A percentile compares a stretch with the other conserved stretches of the same genome.
Evolutionary conservation across 2,888 invertebrate genomes (phyloP).

Genomic region (Alloplasta piceator): DNA sequence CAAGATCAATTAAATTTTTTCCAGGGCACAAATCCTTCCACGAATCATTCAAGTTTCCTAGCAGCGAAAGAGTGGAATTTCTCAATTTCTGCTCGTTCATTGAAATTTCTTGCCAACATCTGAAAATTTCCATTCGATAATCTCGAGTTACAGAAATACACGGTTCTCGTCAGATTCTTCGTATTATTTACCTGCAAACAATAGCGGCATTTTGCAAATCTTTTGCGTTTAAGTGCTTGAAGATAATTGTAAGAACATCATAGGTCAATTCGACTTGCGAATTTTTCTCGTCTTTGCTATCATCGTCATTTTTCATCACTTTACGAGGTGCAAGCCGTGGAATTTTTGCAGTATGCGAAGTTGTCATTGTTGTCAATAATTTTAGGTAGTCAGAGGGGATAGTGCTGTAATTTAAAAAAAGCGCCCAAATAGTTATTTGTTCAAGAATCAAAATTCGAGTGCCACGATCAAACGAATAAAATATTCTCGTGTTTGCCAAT

Average conservation of each 20-base stretch:
- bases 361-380: conserved; percentile 31
- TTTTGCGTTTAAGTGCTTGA: conserved; percentile 74
- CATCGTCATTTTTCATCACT: not conserved
- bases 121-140: conserved; percentile 57
- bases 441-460: too few species aligned
- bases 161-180: not conserved
- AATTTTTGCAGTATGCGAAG: conserved; percentile 28
- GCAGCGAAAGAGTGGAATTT: conserved; percentile 60
- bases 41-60: conserved; percentile 22
- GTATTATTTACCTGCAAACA: conserved; percentile 76
- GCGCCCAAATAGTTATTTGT: too few species aligned
- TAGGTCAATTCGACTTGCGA: conserved; percentile 72
- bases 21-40: conserved; percentile 26
- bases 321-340: conserved; percentile 8
- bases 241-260: conserved; percentile 78
- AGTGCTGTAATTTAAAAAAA: too few species aligned
- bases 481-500: too few species aligned
- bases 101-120: conserved; percentile 74
- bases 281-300: conserved; percentile 22
- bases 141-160: conserved; percentile 1
- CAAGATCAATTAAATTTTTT: conserved; percentile 59
- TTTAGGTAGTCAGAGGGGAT: not conserved
- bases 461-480: too few species aligned
- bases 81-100: conserved; percentile 68
- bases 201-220: conserved; percentile 73